These are phyloP conservation scores for Eriocheir sinensis DNA, from an alignment of 1,140 invertebrate species.

Conservation along the genomic window DNA sequence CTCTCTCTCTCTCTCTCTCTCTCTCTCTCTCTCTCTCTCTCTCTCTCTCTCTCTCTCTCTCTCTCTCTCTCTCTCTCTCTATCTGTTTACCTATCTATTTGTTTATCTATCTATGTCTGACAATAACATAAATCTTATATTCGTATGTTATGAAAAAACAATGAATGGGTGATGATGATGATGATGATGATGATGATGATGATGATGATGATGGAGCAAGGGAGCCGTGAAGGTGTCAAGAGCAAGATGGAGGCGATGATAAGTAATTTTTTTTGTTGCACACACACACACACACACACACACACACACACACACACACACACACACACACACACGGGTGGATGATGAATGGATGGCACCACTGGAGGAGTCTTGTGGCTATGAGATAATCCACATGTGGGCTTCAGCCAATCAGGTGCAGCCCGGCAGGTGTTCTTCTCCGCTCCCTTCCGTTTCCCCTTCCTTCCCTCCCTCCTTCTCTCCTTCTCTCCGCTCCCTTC, in stretches of 20 bases:
- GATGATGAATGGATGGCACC: not conserved
- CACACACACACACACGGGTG: not conserved
- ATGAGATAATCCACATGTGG: constrained; percentile 4
- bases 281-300: constrained; percentile 22
- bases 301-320: constrained; percentile 22
- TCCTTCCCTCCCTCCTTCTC: constrained; percentile 13
- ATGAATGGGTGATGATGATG: no score
- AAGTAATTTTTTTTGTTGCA: no score
- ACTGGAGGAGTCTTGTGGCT: not conserved
- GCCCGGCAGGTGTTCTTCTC: constrained; percentile 26
- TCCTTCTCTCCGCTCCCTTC: constrained; percentile 35
- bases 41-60: no score
- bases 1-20: constrained; percentile 14
- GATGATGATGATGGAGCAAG: no score
- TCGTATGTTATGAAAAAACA: no score
- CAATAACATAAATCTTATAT: no score
- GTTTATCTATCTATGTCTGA: no score
- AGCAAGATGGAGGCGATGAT: no score
- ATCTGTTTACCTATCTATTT: no score
- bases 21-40: not conserved
- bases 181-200: no score
- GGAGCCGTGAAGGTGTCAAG: no score
- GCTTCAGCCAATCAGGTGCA: not conserved
- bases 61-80: no score
- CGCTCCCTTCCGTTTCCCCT: not conserved